Conservation (phyloP, 1,140 invertebrate species). For the Lepidurus packardi region DNA sequence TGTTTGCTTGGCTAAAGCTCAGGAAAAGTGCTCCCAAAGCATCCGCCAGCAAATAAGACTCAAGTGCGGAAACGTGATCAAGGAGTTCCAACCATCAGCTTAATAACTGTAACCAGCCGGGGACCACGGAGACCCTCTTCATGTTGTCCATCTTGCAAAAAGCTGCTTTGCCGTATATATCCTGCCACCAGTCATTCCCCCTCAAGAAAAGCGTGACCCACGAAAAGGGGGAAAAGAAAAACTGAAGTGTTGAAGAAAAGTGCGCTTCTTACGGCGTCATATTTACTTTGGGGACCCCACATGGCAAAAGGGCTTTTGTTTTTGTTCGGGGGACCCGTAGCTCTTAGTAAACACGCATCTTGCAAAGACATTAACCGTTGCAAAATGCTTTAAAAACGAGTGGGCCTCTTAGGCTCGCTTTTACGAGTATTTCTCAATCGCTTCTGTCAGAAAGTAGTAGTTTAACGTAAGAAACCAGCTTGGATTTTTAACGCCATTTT, state of each 20-base stretch:
- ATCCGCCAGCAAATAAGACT: slow-evolving; percentile 21
- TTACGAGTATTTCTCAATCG: too few relatives aligned
- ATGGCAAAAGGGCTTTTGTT: too few relatives aligned
- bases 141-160: background rate
- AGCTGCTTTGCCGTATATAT: background rate
- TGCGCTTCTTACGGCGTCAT: background rate
- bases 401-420: too few relatives aligned
- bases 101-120: slow-evolving; percentile 8
- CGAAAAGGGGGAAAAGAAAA: background rate
- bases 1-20: background rate
- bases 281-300: too few relatives aligned
- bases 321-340: too few relatives aligned
- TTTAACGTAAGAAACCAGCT: too few relatives aligned
- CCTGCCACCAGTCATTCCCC: background rate
- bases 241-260: background rate
- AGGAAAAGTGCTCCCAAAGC: background rate
- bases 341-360: too few relatives aligned
- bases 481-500: too few relatives aligned
- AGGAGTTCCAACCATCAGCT: slow-evolving; percentile 15
- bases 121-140: background rate
- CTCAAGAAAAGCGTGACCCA: background rate
- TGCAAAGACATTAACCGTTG: too few relatives aligned
- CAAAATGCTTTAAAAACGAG: too few relatives aligned
- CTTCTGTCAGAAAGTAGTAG: too few relatives aligned
- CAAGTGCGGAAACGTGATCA: slow-evolving; percentile 15